Evolutionary conservation across 1,140 invertebrate genomes (phyloP), one percentile per base, ranked within the genome.

Genomic region (Glossosoma conforme): DNA sequence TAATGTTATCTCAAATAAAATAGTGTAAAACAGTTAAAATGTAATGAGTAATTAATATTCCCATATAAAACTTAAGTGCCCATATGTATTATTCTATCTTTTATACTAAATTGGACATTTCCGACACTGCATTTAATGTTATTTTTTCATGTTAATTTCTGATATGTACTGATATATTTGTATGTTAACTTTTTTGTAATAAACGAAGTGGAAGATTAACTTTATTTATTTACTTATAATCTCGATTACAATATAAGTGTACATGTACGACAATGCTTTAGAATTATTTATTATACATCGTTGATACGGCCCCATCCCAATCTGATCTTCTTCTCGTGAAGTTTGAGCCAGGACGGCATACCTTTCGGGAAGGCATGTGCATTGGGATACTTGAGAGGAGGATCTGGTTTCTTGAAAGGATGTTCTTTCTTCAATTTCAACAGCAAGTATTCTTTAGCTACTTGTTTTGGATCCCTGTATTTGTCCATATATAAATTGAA

Each of bases 401-500:
- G 70, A 35, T 82, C 74, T 1, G 84, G 82, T 4, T 73, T 77
- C 52, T 86, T 76, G 61, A 97, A 95, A 0, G 93, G 93, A 77
- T 93, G 80, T 18, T 84, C 77, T 37, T 79, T 79, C 62, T 86
- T 86, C 45, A 98, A 65, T 65, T 91, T 90, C 28, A 83, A 81
- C 37, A 89, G 60, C 14, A 98, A 72, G 63, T 86, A 89, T 66
- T 97, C 89, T 66, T 96, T 91, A 36, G 83, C 80, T 15, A 74
- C 67, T 51, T 96, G 81, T 70, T 93, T 95, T 0, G 82, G 80
- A 74, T 97, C 91, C 58, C 90, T 80, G 62, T 97, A 94, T 61
- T 81, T 84, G 65, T 98, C 93, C 77, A 97, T 74, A 70, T 97
- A 97, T 38, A 85, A 54, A 68, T 91, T 91, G 63, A 98, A 97